Evolutionary conservation across 2,113 vertebrate genomes (phyloP), one percentile per base, ranked within the genome.

Genomic region (Scomber colias): DNA sequence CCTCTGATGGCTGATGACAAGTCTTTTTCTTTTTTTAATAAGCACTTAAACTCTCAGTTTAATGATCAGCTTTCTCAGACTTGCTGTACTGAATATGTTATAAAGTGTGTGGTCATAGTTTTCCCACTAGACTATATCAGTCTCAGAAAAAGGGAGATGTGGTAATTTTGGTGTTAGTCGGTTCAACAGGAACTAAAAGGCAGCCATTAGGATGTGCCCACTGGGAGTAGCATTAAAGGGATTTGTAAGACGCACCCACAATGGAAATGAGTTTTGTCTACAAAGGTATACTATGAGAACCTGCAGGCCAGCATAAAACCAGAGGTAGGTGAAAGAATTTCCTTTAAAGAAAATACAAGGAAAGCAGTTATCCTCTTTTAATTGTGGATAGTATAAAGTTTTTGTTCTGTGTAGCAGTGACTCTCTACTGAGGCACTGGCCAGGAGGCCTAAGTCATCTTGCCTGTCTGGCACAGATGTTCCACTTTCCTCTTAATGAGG

Each of bases 391-490:
- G 49, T 62, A 50, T 67, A 77, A 83, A 74, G 82, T 79, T 84
- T 87, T 83, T 89, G 74, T 84, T 89, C 79, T 81, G 79, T 30
- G 73, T 71, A 45, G 60, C 75, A 50, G 74, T 83, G 76, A 50
- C 73, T 77, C 77, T 88, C 77, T 19, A 10, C 76, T 75, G 79
- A 68, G 81, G 63, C 78, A 75, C 64, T 86, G 84, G 59, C 87
- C 90, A 90, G 88, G 87, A 91, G 87, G 82, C 87, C 84, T 70
- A 89, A 86, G 88, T 92, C 89, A 89, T 87, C 84, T 83, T 78
- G 67, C 75, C 82, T 86, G 85, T 81, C 84, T 82, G 71, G 90
- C 88, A 90, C 90, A 92, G 90, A 92, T 92, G 92, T 89, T 93
- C 86, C 80, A 82, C 83, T 91, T 89, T 89, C 83, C 71, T 73